Evolutionary conservation across 2,113 vertebrate genomes (phyloP).

Genomic region (Phyllostomus discolor): DNA sequence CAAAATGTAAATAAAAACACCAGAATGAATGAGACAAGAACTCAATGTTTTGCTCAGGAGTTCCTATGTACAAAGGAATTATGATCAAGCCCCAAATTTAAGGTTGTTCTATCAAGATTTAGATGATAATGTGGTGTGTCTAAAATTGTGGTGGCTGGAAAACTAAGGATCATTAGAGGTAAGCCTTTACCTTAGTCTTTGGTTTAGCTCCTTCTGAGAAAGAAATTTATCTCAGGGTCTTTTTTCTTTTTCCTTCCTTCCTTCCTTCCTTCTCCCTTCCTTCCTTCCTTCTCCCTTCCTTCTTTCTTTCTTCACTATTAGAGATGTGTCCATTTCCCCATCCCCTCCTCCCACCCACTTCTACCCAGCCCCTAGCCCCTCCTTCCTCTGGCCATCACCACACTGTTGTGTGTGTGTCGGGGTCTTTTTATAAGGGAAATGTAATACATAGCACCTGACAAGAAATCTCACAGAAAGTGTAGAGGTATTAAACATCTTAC

Average conservation of each 20-base stretch:
- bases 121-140: background rate
- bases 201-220: background rate
- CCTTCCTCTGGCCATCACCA: no score
- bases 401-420: background rate
- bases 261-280: no score
- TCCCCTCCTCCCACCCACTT: no score
- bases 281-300: no score
- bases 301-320: no score
- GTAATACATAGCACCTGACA: background rate
- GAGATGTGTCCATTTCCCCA: no score
- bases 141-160: background rate
- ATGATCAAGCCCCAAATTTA: background rate
- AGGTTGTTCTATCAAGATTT: background rate
- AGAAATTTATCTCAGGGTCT: background rate
- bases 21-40: background rate
- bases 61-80: background rate
- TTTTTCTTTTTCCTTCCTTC: no score
- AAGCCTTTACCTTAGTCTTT: background rate
- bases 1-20: background rate
- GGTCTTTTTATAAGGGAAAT: background rate
- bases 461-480: background rate
- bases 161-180: background rate
- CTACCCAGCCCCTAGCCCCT: no score
- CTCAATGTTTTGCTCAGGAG: background rate
- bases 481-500: background rate